These are phyloP conservation scores for Lycaon pictus DNA, from an alignment of 2,113 vertebrate species.

Conservation along the genomic window DNA sequence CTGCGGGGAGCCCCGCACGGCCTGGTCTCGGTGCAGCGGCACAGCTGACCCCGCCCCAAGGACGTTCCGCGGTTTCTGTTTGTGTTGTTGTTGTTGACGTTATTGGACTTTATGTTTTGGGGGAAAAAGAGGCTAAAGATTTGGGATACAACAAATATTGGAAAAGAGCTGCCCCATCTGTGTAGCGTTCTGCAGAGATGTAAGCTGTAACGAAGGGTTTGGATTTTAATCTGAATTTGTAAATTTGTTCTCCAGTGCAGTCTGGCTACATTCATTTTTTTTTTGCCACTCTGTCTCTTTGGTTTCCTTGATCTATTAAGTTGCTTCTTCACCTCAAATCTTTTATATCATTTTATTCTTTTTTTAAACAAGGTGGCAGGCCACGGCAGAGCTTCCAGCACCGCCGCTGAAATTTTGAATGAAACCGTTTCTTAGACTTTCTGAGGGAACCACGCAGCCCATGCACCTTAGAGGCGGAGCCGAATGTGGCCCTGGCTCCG, in stretches of 20 bases:
- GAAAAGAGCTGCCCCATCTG: neutral
- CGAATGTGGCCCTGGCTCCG: neutral
- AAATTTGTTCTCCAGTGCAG: neutral
- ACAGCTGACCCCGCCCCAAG: too few species aligned
- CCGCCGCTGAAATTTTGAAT: neutral
- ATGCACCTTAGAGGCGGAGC: constrained; percentile 13
- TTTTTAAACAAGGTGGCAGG: neutral
- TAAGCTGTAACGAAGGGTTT: neutral
- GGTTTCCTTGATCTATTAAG: neutral
- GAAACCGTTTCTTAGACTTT: neutral
- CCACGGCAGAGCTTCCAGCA: neutral
- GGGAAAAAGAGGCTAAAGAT: neutral
- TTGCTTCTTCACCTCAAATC: neutral
- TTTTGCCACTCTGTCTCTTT: neutral
- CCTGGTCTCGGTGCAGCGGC: too few species aligned
- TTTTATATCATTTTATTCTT: constrained; percentile 25
- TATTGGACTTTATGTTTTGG: neutral
- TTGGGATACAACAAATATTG: neutral
- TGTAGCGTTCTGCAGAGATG: neutral
- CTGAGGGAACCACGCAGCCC: neutral
- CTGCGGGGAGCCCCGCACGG: too few species aligned
- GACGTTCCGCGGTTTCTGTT: neutral
- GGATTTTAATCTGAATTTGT: constrained; percentile 44
- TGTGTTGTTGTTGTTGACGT: neutral
- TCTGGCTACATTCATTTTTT: neutral